These are phyloP conservation scores for Gorsachius goisagi DNA, from an alignment of 2,113 vertebrate genomes.

Conservation along the genomic window DNA sequence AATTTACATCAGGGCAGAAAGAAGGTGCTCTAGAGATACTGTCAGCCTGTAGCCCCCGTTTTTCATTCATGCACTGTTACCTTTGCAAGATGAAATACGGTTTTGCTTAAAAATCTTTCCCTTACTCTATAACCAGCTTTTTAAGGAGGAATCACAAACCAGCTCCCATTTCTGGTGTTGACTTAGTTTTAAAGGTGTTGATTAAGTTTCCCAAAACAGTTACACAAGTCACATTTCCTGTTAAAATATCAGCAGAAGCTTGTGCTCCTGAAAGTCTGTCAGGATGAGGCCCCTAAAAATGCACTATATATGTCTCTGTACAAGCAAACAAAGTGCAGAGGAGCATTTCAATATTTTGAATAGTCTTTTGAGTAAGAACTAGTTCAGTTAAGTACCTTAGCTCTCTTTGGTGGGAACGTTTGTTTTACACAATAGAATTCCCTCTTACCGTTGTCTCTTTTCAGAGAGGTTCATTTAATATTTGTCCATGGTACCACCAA, in stretches of 20 bases:
- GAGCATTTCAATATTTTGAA: slow-evolving; percentile 1
- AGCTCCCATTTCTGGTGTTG: background rate
- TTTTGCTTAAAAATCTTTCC: background rate
- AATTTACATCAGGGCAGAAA: slow-evolving; percentile 30
- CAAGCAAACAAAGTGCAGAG: background rate
- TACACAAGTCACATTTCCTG: background rate
- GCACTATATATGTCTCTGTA: background rate
- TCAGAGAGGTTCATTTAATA: slow-evolving; percentile 53
- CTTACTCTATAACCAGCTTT: background rate
- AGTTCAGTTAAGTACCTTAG: slow-evolving; percentile 12
- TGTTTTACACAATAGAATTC: slow-evolving; percentile 44
- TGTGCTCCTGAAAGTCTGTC: background rate
- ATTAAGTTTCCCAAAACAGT: background rate
- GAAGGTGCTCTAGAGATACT: slow-evolving; percentile 7
- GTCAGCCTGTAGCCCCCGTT: background rate
- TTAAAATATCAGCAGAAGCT: background rate
- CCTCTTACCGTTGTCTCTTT: slow-evolving; percentile 27
- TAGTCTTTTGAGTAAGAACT: slow-evolving; percentile 28
- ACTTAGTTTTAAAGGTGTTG: background rate
- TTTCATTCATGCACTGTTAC: background rate
- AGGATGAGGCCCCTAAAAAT: background rate
- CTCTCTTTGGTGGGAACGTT: slow-evolving; percentile 13
- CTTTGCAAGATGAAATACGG: background rate
- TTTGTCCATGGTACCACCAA: slow-evolving; percentile 35
- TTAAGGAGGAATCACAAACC: background rate